Evolutionary conservation across 2,797 vertebrate genomes (phyloP).

Genomic region (Chelon auratus): DNA sequence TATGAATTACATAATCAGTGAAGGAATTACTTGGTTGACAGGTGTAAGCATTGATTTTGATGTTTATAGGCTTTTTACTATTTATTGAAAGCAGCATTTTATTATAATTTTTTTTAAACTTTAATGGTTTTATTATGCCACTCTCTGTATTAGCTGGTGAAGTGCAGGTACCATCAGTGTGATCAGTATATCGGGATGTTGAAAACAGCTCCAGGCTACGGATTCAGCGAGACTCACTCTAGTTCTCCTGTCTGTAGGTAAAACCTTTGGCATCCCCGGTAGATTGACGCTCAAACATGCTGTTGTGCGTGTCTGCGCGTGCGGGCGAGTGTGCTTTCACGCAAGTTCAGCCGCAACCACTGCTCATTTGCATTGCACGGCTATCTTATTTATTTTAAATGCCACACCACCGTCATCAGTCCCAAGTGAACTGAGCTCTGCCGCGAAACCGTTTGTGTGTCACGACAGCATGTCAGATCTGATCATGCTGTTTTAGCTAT

Average conservation of each 20-base stretch:
- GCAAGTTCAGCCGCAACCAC: conserved; percentile 38
- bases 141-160: not conserved
- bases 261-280: conserved; percentile 53
- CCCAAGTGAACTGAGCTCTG: conserved; percentile 13
- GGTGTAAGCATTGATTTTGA: conserved; percentile 10
- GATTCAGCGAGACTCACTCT: conserved; percentile 42
- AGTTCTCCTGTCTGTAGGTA: conserved; percentile 59
- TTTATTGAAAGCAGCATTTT: conserved; percentile 5
- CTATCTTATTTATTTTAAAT: conserved; percentile 38
- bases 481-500: conserved; percentile 21
- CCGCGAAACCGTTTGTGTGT: conserved; percentile 21
- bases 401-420: conserved; percentile 5
- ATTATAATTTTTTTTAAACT: too few species aligned
- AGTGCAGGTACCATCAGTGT: conserved; percentile 41
- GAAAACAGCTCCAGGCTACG: conserved; percentile 62
- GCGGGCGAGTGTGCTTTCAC: conserved; percentile 5
- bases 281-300: conserved; percentile 49
- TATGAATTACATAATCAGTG: conserved; percentile 65
- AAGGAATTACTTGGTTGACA: conserved; percentile 60
- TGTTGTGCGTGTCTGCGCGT: conserved; percentile 7
- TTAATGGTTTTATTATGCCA: not conserved
- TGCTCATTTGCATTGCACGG: conserved; percentile 5
- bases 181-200: conserved; percentile 35
- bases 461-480: conserved; percentile 8
- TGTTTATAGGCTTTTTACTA: conserved; percentile 19